phyloP scores from a whole-genome alignment of 2,113 vertebrate genomes.

The Melanotaenia duboulayi region DNA sequence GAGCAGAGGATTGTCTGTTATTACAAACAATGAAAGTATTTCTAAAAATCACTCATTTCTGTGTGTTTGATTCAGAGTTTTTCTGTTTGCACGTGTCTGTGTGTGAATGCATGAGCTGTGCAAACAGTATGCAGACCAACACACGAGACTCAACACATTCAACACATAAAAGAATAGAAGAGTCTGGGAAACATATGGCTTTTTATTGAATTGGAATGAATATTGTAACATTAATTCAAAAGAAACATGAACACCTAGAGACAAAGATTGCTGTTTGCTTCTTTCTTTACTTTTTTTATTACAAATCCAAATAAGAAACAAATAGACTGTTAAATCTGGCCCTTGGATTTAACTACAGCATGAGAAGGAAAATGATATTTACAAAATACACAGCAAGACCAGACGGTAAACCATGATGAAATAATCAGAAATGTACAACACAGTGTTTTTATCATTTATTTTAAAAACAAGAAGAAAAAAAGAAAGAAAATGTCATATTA shows the following conservation, averaged over 20 bases:
- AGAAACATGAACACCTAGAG: conserved; percentile 69
- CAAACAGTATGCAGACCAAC: too few species aligned
- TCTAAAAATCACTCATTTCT: too few species aligned
- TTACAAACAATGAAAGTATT: too few species aligned
- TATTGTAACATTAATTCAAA: conserved; percentile 76
- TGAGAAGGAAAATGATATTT: conserved; percentile 30
- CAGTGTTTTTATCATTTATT: conserved; percentile 55
- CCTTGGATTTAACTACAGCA: conserved; percentile 66
- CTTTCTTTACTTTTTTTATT: conserved; percentile 41
- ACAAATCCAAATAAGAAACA: conserved; percentile 63
- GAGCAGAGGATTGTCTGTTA: too few species aligned
- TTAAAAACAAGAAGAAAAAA: not conserved
- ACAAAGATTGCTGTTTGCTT: conserved; percentile 36
- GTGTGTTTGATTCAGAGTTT: too few species aligned
- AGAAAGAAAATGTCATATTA: conserved; percentile 20
- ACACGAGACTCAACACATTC: too few species aligned
- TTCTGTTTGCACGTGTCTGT: too few species aligned
- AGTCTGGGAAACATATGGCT: conserved; percentile 78
- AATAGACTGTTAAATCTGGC: conserved; percentile 33
- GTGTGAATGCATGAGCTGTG: too few species aligned
- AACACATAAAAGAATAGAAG: conserved; percentile 6
- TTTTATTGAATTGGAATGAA: conserved; percentile 80
- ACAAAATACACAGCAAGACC: conserved; percentile 53
- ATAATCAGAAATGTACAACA: conserved; percentile 60
- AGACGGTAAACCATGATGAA: conserved; percentile 54